Evolutionary conservation across 2,113 vertebrate genomes (phyloP), one percentile per base, ranked within the genome.

Genomic region (Platycercus adscitus): DNA sequence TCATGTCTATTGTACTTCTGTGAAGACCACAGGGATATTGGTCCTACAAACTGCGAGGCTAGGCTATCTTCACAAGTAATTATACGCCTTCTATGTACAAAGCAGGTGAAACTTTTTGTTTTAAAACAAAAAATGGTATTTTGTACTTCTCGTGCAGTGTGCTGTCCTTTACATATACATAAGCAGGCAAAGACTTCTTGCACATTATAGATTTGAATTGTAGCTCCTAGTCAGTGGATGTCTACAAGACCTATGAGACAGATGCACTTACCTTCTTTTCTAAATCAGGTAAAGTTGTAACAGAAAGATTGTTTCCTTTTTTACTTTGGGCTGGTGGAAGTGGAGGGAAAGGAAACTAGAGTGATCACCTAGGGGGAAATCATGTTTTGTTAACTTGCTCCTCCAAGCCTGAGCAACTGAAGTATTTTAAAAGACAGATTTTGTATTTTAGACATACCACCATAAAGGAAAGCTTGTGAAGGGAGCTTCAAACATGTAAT

Each of bases 211-310:
- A 98, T 50, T 96, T 99, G 81, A 99, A 98, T 56, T 99, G 99
- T 94, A 99, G 98, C 96, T 98, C 98, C 9, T 99, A 99, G 97
- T 60, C 99, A 65, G 97, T 98, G 2, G 99, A 99, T 86, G 86
- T 99, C 63, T 99, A 98, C 97, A 99, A 99, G 98, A 98, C 98
- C 93, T 99, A 99, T 17, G 99, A 99, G 97, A 99, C 99, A 0
- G 99, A 99, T 41, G 98, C 98, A 0, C 99, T 99, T 31, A 95
- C n/a, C 97, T 99, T 99, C 98, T 99, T 99, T 55, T 98, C 98
- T 68, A 99, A 99, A 95, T 99, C 99, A 98, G 99, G 99, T 99
- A 96, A 97, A 65, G n/a, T 68, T 53, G 1, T 15, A 47, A 23
- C 26, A 35, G 15, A 33, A 17, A 1, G 0, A 1, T 31, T 43